Evolutionary conservation across 2,888 invertebrate genomes (phyloP), one percentile per base, ranked within the genome.

Genomic region (Mongoloraphidia duomilia): DNA sequence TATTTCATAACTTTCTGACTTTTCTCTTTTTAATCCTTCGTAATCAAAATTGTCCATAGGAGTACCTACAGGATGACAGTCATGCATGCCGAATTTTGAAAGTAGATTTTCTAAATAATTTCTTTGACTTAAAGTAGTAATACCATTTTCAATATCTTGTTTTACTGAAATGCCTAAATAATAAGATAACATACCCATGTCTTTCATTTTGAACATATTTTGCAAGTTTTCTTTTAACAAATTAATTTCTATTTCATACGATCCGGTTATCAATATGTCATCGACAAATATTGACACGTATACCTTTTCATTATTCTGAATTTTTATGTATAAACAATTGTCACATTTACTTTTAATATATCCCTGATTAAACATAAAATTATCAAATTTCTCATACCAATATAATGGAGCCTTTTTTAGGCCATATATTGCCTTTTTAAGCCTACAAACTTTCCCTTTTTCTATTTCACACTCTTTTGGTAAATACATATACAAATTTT

Each of bases 301-400:
- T 17, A 49, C 43, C 33, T 35, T 14, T 14, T 44, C 44, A 36
- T 49, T 49, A 33, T 43, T 12, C 34, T 49, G 37, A n/a, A n/a
- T n/a, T n/a, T n/a, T n/a, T n/a, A n/a, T n/a, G n/a, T n/a, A n/a
- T n/a, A n/a, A n/a, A n/a, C 44, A n/a, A n/a, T n/a, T n/a, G 34
- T 49, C 49, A 26, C 44, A 49, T 14, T 38, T 39, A 44, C 44
- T 44, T 44, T 49, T 49, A 44, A 44, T 44, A 14, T 49, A 49
- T 44, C 44, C 49, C 14, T 49, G 35, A 38, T 35, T 43, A 14
- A 37, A 44, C 49, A 49, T 49, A 37, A 49, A 49, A 35, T 44
- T 12, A 44, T 49, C 39, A 49, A 49, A 49, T 38, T 49, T 49
- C 34, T 49, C 37, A 49, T 44, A 49, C 49, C 49, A 49, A 49